phyloP scores from a whole-genome alignment of 2,113 vertebrate genomes.

The Dinomys branickii region DNA sequence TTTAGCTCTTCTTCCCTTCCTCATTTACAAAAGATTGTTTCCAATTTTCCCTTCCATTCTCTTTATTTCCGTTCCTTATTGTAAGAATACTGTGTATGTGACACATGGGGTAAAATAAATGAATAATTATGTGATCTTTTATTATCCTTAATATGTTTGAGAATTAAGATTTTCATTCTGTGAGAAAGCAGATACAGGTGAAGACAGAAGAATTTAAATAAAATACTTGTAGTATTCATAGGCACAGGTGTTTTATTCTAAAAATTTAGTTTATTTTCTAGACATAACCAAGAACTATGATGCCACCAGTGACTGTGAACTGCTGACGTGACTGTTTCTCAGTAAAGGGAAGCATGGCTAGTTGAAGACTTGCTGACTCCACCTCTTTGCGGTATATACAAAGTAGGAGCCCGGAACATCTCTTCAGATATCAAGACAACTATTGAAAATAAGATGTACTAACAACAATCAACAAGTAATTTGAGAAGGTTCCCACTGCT shows the following conservation, averaged over 20 bases:
- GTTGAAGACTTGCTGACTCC: background rate
- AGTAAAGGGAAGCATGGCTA: background rate
- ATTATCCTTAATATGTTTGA: background rate
- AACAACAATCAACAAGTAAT: background rate
- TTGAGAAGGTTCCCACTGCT: background rate
- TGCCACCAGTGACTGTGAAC: background rate
- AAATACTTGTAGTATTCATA: background rate
- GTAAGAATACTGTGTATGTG: background rate
- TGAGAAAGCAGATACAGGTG: background rate
- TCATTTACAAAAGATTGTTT: background rate
- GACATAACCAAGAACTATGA: background rate
- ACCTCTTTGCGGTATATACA: background rate
- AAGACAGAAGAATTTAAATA: background rate
- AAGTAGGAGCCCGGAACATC: background rate
- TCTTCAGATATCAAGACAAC: background rate
- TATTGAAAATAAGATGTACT: background rate
- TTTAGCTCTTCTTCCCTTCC: background rate
- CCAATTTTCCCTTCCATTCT: background rate
- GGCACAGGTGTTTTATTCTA: background rate
- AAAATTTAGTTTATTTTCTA: background rate
- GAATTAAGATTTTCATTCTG: background rate
- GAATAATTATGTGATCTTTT: background rate
- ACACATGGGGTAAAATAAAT: background rate
- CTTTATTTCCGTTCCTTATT: background rate
- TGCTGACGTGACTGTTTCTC: background rate